Conservation (phyloP, 2,888 invertebrate genomes). For the Brachyptera risi region DNA sequence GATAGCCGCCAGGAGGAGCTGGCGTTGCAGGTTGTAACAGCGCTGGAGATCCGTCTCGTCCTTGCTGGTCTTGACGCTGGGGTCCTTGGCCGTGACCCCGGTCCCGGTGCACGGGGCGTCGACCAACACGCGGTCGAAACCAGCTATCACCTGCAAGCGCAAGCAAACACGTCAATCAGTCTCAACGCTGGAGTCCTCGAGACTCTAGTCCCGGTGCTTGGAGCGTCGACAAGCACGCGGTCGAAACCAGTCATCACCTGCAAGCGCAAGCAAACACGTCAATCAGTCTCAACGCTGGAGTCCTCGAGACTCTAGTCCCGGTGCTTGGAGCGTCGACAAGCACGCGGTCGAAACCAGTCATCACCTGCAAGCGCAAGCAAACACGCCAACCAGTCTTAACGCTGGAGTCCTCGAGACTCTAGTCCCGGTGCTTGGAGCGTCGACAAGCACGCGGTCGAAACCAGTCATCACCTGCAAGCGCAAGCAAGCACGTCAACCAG, state of each 20-base stretch:
- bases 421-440: conserved; percentile 98
- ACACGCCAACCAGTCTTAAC: background rate
- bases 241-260: conserved; percentile 89
- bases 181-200: conserved; percentile 74
- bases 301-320: conserved; percentile 98
- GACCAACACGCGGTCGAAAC: conserved; percentile 91
- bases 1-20: conserved; percentile 91
- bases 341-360: conserved; percentile 92
- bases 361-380: conserved; percentile 52
- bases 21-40: conserved; percentile 88
- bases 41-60: conserved; percentile 85
- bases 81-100: conserved; percentile 96
- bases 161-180: background rate
- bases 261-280: conserved; percentile 16
- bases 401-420: conserved; percentile 93
- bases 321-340: conserved; percentile 97
- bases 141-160: conserved; percentile 64
- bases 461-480: conserved; percentile 68
- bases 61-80: conserved; percentile 90
- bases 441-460: conserved; percentile 92
- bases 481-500: background rate
- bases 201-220: conserved; percentile 97
- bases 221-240: conserved; percentile 92
- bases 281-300: conserved; percentile 49
- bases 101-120: conserved; percentile 99